Evolutionary conservation across 1,140 invertebrate species (phyloP), one percentile per base, ranked within the genome.

Genomic region (Drosophila micromelanica): DNA sequence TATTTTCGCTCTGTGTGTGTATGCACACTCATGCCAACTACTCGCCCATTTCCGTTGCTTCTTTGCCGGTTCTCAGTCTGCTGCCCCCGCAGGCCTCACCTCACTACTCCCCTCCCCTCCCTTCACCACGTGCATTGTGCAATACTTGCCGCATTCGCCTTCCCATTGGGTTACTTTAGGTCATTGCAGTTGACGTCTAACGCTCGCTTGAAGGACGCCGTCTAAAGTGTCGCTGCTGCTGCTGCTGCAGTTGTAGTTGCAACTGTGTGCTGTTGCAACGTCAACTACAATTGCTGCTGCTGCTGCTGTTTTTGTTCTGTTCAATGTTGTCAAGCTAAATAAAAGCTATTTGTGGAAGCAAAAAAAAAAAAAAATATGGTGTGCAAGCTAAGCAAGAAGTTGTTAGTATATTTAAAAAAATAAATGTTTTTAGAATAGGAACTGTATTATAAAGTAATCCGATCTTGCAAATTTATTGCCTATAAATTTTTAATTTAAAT

Each of bases 161-260:
- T 78, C 78, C 64, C 78, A 76, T 68, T 78, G 78, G 84, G 84
- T 89, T 87, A 89, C 85, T 87, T 87, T 90, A 89, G 84, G 84
- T 87, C 85, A 87, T 78, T 76, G 76, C 79, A 84, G 78, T 59
- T 75, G 65, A 56, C 71, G 76, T 77, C 77, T 85, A 85, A 87
- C 69, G 84, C 55, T 71, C 55, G 78, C 82, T 87, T 87, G 81
- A 86, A 86, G 82, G 81, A 87, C 81, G 73, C 57, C 70, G 60
- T 64, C 68, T 64, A 57, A 65, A 57, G 32, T 67, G 62, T 48
- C 43, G 72, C 20, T 35, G 43, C 43, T 27, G 63, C 17, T 17
- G 17, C 2, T 23, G 27, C 43, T 57, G 43, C 30, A n/a, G n/a
- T n/a, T 23, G 27, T 9, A 15, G 38, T 27, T 54, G 52, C 68